Evolutionary conservation across 1,140 invertebrate species (phyloP).

Genomic region (Ctenoplectra terminalis): DNA sequence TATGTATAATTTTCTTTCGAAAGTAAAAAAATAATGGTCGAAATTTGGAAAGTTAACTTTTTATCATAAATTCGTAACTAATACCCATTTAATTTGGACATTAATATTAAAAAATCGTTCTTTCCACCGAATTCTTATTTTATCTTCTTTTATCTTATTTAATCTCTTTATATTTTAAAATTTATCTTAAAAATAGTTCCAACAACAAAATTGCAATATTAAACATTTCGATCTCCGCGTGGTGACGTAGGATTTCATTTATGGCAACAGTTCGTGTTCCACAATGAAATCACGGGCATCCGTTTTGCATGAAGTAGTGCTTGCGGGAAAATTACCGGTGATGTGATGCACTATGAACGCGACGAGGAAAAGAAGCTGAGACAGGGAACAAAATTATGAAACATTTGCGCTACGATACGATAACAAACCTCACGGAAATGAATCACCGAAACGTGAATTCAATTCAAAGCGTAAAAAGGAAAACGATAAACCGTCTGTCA

Average conservation of each 20-base stretch:
- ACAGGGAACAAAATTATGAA: neutral
- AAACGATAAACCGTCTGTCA: neutral
- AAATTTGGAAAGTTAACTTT: no score
- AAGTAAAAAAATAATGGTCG: no score
- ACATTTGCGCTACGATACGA: neutral
- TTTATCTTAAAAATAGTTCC: neutral
- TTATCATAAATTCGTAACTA: no score
- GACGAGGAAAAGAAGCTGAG: neutral
- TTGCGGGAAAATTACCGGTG: neutral
- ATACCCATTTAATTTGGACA: no score
- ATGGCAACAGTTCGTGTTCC: neutral
- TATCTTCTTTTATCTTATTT: no score
- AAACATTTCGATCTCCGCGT: neutral
- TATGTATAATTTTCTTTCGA: no score
- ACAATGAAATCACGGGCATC: neutral
- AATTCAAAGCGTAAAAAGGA: neutral
- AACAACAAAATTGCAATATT: neutral
- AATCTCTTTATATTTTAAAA: no score
- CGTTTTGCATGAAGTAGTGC: neutral
- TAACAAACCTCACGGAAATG: neutral
- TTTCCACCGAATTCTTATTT: no score
- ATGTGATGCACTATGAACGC: constrained; percentile 1
- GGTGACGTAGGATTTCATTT: neutral
- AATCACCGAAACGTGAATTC: constrained; percentile 1
- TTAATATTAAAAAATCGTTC: no score